A percentile compares a stretch with the other conserved stretches of the same genome.
phyloP scores from a whole-genome alignment of 1,140 invertebrate species.

The Lepidurus couesii region DNA sequence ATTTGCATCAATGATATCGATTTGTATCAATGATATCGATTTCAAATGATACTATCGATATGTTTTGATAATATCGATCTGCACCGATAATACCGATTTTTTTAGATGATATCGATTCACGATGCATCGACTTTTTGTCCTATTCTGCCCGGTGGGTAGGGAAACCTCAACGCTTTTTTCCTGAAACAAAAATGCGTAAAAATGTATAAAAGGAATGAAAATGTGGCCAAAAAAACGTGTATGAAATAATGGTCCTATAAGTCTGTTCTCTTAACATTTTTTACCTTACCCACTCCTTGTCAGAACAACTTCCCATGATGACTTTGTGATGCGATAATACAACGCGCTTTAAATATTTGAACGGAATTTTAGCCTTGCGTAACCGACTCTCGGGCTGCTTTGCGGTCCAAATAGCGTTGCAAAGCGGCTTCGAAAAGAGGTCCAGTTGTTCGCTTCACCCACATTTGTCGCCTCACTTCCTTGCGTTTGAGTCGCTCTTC shows the following conservation, averaged over 20 bases:
- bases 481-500: conserved; percentile 33
- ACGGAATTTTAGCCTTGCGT: background rate
- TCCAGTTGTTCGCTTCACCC: conserved; percentile 78
- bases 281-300: background rate
- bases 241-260: background rate
- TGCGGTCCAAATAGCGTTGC: conserved; percentile 70
- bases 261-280: background rate
- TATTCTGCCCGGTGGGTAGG: background rate
- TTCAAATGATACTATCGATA: too few species aligned
- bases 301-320: background rate
- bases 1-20: background rate
- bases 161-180: background rate
- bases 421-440: conserved; percentile 71
- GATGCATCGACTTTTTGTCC: too few species aligned
- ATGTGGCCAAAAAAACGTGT: background rate
- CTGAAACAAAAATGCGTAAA: conserved; percentile 22
- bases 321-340: conserved; percentile 14
- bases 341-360: background rate
- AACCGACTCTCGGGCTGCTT: conserved; percentile 48
- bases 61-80: too few species aligned
- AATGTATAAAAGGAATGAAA: background rate
- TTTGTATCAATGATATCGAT: background rate
- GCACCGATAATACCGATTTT: too few species aligned
- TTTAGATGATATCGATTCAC: too few species aligned
- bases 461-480: conserved; percentile 60